Conservation (phyloP, 2,797 vertebrate species). For the Parotocinclus haroldoi region DNA sequence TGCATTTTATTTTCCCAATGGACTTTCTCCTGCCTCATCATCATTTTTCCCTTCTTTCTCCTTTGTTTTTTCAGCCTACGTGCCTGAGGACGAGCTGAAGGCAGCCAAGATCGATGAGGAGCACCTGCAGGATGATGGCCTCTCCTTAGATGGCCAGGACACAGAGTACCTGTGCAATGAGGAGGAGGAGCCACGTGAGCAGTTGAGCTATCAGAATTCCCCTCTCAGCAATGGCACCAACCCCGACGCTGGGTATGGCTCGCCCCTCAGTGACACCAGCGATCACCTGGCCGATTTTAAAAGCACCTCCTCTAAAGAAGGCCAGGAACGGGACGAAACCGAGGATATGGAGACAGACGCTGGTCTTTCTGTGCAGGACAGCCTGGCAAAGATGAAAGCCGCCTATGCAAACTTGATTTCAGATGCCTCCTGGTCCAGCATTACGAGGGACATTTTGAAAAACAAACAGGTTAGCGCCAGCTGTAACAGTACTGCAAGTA, state of each 20-base stretch:
- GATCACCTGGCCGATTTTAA: conserved; percentile 89
- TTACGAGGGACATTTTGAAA: conserved; percentile 83
- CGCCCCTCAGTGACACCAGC: conserved; percentile 92
- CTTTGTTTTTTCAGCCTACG: conserved; percentile 82
- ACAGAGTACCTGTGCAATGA: conserved; percentile 86
- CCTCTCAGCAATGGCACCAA: conserved; percentile 95
- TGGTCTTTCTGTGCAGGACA: conserved; percentile 87
- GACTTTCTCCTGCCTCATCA: conserved; percentile 40
- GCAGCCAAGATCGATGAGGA: conserved; percentile 84
- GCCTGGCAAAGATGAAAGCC: conserved; percentile 95
- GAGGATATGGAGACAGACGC: conserved; percentile 72
- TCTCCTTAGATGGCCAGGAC: conserved; percentile 86
- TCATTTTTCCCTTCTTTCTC: conserved; percentile 39
- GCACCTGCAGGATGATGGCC: conserved; percentile 83
- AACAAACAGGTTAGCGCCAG: conserved; percentile 79
- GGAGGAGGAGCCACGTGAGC: conserved; percentile 82
- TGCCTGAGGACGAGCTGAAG: conserved; percentile 94
- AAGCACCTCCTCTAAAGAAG: conserved; percentile 79
- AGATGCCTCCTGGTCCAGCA: conserved; percentile 92
- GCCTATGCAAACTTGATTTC: conserved; percentile 96
- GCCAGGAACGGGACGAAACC: conserved; percentile 74
- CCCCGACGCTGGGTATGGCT: conserved; percentile 92
- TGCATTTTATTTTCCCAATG: conserved; percentile 27
- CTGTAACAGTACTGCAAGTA: conserved; percentile 72
- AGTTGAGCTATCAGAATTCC: conserved; percentile 90